Evolutionary conservation across 2,888 invertebrate genomes (phyloP), one percentile per base, ranked within the genome.

Genomic region (Rotaria sp.): DNA sequence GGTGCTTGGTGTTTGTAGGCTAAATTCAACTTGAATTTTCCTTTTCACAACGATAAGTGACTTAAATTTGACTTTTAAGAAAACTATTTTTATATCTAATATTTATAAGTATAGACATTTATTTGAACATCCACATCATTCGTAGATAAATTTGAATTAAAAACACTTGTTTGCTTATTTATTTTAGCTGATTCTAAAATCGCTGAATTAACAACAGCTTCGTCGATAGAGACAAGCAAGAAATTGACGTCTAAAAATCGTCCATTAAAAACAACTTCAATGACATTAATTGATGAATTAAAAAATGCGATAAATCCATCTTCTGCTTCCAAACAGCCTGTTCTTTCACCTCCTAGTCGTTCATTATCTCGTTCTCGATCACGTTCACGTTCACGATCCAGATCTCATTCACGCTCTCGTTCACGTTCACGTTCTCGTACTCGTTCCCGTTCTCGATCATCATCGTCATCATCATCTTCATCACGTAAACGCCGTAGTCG

Each of bases 241-340:
- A 67, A 35, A 35, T 18, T 67, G 38, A 10, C 35, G 35, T 35
- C 67, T n/a, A 80, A 41, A 26, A 80, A 80, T 80, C 41, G 45
- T 26, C 80, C 80, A 13, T 45, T 80, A 45, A 80, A 80, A 80
- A 45, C 80, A 80, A 80, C 80, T n/a, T 80, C 80, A 45, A 80
- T 80, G 80, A 80, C 80, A 26, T 80, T 80, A 45, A 80, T 80
- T 45, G 80, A 80, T 45, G 80, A 80, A 45, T 80, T 80, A 45
- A 80, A 80, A 41, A 80, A 80, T 80, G 45, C 80, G 3, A 13
- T 80, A 15, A 80, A 80, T 80, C 80, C 80, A 24, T 80, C 80
- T 4, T 80, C 35, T 80, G 45, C 80, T 7, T 80, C 80, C 1
- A 80, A 80, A 67, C 21, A 35, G 21, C 1, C 67, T 38, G 8